phyloP scores from a whole-genome alignment of 1,140 invertebrate species.

The Pseudachorutes palmiensis region DNA sequence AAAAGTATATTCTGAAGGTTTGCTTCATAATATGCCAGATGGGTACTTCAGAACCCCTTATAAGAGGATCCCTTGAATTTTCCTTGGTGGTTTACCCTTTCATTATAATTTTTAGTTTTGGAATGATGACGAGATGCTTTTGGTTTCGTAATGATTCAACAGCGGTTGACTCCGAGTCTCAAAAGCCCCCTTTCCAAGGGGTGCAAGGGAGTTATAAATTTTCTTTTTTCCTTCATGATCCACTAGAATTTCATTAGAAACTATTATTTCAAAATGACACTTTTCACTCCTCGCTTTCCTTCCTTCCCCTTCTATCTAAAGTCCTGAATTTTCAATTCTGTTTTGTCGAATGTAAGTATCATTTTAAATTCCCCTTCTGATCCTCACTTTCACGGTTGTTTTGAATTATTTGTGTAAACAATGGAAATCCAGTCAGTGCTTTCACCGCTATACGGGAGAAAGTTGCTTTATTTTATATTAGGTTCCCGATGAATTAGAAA shows the following conservation, averaged over 20 bases:
- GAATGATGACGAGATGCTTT: constrained; percentile 8
- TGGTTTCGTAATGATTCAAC: constrained; percentile 2
- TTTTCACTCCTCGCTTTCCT: neutral
- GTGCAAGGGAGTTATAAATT: constrained; percentile 25
- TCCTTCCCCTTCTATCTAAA: neutral
- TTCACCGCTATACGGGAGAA: too few relatives aligned
- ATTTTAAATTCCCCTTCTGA: too few relatives aligned
- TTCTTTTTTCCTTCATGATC: constrained; percentile 21
- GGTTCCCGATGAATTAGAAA: too few relatives aligned
- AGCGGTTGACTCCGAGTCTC: constrained; percentile 13
- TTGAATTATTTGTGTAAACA: too few relatives aligned
- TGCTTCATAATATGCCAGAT: neutral
- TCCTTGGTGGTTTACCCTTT: neutral
- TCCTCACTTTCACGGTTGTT: too few relatives aligned
- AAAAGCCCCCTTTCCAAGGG: constrained; percentile 13
- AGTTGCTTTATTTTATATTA: too few relatives aligned
- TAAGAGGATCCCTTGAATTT: neutral
- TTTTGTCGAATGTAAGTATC: neutral
- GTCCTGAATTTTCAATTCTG: neutral
- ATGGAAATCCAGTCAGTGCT: too few relatives aligned
- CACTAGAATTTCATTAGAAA: constrained; percentile 36
- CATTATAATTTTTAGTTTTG: neutral
- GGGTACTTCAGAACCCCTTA: neutral
- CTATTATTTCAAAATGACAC: constrained; percentile 33
- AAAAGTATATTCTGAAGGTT: neutral